These are phyloP conservation scores for Trididemnum clinides DNA, from an alignment of 23 tunicate species.

Conservation along the genomic window DNA sequence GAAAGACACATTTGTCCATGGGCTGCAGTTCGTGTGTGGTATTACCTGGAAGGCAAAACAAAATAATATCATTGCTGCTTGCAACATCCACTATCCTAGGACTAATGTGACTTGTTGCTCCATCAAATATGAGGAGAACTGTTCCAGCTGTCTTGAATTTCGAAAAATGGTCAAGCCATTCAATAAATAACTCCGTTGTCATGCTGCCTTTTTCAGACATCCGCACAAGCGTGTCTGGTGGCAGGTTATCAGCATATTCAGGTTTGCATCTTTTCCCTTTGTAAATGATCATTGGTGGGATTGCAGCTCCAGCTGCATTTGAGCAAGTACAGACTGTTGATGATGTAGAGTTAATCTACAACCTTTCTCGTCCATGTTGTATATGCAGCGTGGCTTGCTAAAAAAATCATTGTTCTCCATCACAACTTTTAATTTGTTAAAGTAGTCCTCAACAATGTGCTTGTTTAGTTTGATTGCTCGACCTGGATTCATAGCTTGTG, in stretches of 20 bases:
- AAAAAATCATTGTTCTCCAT: constrained; percentile 9
- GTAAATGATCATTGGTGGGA: constrained; percentile 36
- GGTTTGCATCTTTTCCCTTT: constrained; percentile 33
- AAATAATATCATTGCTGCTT: not conserved
- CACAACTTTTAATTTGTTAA: constrained; percentile 4
- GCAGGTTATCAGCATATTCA: constrained; percentile 24
- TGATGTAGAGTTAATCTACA: constrained; percentile 26
- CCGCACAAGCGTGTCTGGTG: constrained; percentile 11
- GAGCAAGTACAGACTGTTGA: constrained; percentile 32
- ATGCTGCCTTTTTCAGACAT: constrained; percentile 41
- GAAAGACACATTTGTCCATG: constrained; percentile 12
- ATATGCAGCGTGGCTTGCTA: constrained; percentile 14
- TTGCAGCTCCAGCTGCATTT: constrained; percentile 33
- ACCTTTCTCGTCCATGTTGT: constrained; percentile 33
- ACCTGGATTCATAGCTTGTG: constrained; percentile 37
- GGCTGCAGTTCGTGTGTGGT: constrained; percentile 38
- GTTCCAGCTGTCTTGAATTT: constrained; percentile 34
- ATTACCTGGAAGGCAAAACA: constrained; percentile 29
- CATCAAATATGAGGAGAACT: constrained; percentile 36
- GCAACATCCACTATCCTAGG: constrained; percentile 32
- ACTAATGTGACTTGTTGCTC: not conserved
- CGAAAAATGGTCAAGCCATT: constrained; percentile 32
- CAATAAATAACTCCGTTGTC: constrained; percentile 26
- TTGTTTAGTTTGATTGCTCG: constrained; percentile 23
- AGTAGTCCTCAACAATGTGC: constrained; percentile 32